phyloP scores from a whole-genome alignment of 1,140 invertebrate genomes.

The Drosophila subobscura region DNA sequence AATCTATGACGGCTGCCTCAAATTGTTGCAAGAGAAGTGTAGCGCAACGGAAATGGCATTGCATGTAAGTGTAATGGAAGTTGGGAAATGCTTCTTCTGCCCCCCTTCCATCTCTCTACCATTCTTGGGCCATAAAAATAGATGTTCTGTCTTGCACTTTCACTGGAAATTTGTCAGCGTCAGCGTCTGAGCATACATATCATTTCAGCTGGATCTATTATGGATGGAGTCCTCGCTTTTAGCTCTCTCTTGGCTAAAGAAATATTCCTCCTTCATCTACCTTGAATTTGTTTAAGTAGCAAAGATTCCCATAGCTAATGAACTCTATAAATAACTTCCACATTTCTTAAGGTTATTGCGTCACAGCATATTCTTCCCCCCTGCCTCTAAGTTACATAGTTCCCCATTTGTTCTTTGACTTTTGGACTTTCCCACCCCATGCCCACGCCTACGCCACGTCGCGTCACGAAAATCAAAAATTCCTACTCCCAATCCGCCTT shows the following conservation, averaged over 20 bases:
- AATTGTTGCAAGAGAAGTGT: slow-evolving; percentile 52
- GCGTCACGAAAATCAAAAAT: slow-evolving; percentile 3
- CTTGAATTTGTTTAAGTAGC: too few species aligned
- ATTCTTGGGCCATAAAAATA: slow-evolving; percentile 5
- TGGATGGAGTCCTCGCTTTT: too few species aligned
- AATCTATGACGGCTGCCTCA: slow-evolving; percentile 39
- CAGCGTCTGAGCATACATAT: too few species aligned
- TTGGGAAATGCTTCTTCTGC: slow-evolving; percentile 13
- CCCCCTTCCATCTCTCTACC: background rate
- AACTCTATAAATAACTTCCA: slow-evolving; percentile 1
- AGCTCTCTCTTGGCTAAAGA: too few species aligned
- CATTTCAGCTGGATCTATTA: too few species aligned
- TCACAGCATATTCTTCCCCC: background rate
- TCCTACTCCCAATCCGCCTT: slow-evolving; percentile 8
- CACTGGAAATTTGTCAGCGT: slow-evolving; percentile 12
- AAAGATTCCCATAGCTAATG: too few species aligned
- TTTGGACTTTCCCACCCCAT: slow-evolving; percentile 5
- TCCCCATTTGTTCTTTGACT: slow-evolving; percentile 42
- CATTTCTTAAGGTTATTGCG: slow-evolving; percentile 1
- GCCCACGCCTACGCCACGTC: background rate
- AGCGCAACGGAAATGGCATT: slow-evolving; percentile 58
- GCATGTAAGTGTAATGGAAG: slow-evolving; percentile 57
- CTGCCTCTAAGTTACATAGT: background rate
- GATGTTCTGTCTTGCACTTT: slow-evolving; percentile 24
- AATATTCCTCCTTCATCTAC: too few species aligned